These are phyloP conservation scores for Drosophila oshimai DNA, from an alignment of 1,140 invertebrate genomes.

Conservation along the genomic window DNA sequence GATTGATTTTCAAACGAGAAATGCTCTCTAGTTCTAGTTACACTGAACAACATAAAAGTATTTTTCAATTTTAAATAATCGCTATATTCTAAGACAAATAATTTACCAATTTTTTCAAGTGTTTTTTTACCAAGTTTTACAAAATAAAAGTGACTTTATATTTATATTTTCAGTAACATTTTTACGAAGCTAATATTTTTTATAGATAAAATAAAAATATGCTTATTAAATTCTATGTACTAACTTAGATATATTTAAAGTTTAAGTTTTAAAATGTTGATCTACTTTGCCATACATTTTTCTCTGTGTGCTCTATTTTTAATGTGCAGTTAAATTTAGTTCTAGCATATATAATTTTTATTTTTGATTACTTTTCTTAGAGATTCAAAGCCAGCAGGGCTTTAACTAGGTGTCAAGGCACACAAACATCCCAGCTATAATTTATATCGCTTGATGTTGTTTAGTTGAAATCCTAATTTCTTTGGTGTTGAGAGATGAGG, in stretches of 20 bases:
- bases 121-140: no score
- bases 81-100: no score
- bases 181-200: no score
- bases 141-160: no score
- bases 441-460: constrained; percentile 29
- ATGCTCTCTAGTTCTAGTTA: constrained; percentile 13
- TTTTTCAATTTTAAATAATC: no score
- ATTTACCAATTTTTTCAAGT: no score
- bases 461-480: constrained; percentile 2
- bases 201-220: no score
- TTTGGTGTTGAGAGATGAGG: neutral
- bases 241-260: no score
- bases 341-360: constrained; percentile 37
- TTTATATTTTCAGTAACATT: no score
- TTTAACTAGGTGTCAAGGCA: constrained; percentile 29
- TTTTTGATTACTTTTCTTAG: constrained; percentile 34
- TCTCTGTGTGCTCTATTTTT: neutral
- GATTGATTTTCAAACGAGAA: constrained; percentile 66
- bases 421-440: constrained; percentile 31
- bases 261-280: no score
- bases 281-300: no score
- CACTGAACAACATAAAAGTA: constrained; percentile 30
- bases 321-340: constrained; percentile 18
- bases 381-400: neutral
- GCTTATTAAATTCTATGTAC: no score